Percentiles rank a stretch among this genome's conserved stretches.
phyloP scores from a whole-genome alignment of 2,797 vertebrate genomes.

The Microcaecilia unicolor region DNA sequence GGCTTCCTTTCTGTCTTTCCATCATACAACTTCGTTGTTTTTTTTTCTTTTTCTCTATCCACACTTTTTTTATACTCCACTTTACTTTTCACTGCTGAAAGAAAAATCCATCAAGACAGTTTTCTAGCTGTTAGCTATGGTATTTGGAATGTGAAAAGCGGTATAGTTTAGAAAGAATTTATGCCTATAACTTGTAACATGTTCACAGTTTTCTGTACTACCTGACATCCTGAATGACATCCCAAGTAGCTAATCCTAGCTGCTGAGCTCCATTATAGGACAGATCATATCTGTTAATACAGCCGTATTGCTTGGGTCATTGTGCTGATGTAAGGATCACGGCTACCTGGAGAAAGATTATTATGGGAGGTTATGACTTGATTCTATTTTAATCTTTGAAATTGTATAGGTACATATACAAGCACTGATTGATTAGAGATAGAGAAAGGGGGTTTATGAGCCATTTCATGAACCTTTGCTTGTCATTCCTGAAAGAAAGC shows the following conservation, averaged over 20 bases:
- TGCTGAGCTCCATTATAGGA: slow-evolving; percentile 59
- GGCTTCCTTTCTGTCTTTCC: slow-evolving; percentile 28
- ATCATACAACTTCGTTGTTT: slow-evolving; percentile 22
- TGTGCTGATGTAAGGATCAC: slow-evolving; percentile 46
- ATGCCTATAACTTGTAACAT: slow-evolving; percentile 53
- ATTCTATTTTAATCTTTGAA: slow-evolving; percentile 45
- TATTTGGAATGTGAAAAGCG: slow-evolving; percentile 60
- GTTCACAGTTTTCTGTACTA: slow-evolving; percentile 33
- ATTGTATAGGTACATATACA: slow-evolving; percentile 35
- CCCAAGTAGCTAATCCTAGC: slow-evolving; percentile 53
- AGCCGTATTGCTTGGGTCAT: slow-evolving; percentile 50
- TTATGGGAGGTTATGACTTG: slow-evolving; percentile 40
- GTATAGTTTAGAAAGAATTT: slow-evolving; percentile 59
- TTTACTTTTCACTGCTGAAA: slow-evolving; percentile 34
- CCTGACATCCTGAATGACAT: slow-evolving; percentile 55
- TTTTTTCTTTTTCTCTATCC: too few relatives aligned
- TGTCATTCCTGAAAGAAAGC: slow-evolving; percentile 9
- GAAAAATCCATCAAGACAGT: slow-evolving; percentile 59
- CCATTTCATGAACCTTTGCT: slow-evolving; percentile 23
- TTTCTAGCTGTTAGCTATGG: slow-evolving; percentile 52
- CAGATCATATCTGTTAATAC: slow-evolving; percentile 58
- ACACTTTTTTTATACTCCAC: too few relatives aligned
- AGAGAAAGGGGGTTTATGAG: slow-evolving; percentile 38
- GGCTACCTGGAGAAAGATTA: slow-evolving; percentile 51
- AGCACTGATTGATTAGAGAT: slow-evolving; percentile 51